These are phyloP conservation scores for Galaxea fascicularis DNA, from an alignment of 92 coral and sea anemone species.

Conservation along the genomic window DNA sequence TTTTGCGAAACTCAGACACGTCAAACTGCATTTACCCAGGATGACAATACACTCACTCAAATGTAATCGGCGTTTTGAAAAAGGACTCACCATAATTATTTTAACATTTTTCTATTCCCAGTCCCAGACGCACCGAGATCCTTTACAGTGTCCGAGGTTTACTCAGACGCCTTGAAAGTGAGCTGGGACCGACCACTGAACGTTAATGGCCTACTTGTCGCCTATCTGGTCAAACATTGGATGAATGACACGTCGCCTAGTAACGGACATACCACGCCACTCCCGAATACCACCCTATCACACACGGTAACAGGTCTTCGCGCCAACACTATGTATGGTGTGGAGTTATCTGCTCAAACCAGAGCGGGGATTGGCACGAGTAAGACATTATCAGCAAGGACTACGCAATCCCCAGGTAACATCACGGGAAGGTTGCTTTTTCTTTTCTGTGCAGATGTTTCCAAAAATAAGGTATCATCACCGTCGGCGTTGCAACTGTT, in stretches of 20 bases:
- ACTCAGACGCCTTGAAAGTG: conserved; percentile 90
- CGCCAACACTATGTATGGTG: conserved; percentile 78
- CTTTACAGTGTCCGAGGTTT: conserved; percentile 88
- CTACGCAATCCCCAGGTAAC: conserved; percentile 88
- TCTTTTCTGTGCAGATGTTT: background rate
- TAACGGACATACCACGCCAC: conserved; percentile 39
- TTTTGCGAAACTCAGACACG: too few species aligned
- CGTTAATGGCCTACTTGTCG: conserved; percentile 84
- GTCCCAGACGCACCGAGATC: conserved; percentile 94
- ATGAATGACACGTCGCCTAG: conserved; percentile 61
- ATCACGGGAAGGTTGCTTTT: background rate
- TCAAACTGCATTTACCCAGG: too few species aligned
- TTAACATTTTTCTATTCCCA: conserved; percentile 27
- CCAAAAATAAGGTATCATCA: too few species aligned
- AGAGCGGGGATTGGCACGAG: conserved; percentile 84
- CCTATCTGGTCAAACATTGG: conserved; percentile 90
- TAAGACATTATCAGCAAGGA: conserved; percentile 71
- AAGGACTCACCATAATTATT: too few species aligned
- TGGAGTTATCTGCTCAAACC: conserved; percentile 93
- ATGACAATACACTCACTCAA: too few species aligned
- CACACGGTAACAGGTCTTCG: conserved; percentile 78
- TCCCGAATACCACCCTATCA: conserved; percentile 63
- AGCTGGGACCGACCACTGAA: conserved; percentile 88
- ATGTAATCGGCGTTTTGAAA: too few species aligned
- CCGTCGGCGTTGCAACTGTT: too few species aligned